phyloP scores from a whole-genome alignment of 2,888 invertebrate species.

The Apantesis nais region DNA sequence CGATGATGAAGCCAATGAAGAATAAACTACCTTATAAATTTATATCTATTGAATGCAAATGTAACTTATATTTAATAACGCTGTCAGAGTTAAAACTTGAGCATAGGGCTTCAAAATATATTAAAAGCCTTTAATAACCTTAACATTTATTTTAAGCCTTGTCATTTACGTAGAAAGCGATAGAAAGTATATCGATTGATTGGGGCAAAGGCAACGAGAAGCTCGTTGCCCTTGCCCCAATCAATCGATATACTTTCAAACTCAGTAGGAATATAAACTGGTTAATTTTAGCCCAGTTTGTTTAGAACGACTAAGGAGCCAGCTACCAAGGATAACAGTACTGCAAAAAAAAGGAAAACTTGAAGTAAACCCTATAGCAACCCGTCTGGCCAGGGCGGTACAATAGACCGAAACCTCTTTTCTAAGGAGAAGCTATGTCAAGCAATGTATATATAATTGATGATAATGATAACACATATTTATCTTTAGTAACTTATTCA shows the following conservation, averaged over 20 bases:
- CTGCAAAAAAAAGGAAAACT: no score
- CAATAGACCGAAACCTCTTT: no score
- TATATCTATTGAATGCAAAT: slow-evolving; percentile 5
- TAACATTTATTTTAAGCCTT: neutral
- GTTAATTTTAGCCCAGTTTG: neutral
- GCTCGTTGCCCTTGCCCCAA: neutral
- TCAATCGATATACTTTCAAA: neutral
- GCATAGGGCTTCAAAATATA: slow-evolving; percentile 28
- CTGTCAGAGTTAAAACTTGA: slow-evolving; percentile 17
- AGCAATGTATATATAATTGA: no score
- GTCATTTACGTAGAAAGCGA: neutral
- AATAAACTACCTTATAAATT: slow-evolving; percentile 3
- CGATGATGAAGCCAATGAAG: slow-evolving; percentile 67
- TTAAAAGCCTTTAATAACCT: slow-evolving; percentile 35
- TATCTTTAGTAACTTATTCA: neutral
- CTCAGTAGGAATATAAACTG: neutral
- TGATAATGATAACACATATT: no score
- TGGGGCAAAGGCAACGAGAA: no score
- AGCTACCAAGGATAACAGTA: no score
- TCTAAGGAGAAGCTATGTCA: no score
- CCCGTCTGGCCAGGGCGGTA: no score
- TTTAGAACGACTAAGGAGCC: no score
- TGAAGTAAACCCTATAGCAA: no score
- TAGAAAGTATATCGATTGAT: no score
- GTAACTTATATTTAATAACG: slow-evolving; percentile 13